Evolutionary conservation across 2,888 invertebrate species (phyloP).

Genomic region (Celastrina argiolus): DNA sequence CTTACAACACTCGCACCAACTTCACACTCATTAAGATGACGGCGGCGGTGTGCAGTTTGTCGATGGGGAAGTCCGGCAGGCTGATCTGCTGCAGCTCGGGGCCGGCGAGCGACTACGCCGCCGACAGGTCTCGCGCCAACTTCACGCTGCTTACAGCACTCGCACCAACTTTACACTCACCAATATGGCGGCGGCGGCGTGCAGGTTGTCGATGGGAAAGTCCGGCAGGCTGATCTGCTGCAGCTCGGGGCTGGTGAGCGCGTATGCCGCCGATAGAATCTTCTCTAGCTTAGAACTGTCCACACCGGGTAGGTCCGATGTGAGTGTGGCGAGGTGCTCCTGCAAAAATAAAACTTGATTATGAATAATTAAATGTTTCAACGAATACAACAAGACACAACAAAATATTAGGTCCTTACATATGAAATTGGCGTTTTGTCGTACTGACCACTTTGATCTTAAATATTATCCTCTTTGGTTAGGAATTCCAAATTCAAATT

Average conservation of each 20-base stretch:
- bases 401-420: no score
- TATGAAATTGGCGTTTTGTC: no score
- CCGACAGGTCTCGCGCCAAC: no score
- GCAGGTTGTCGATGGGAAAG: conserved; percentile 91
- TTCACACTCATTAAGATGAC: conserved; percentile 79
- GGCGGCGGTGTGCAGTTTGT: conserved; percentile 83
- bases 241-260: conserved; percentile 87
- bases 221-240: conserved; percentile 87
- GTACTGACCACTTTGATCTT: no score
- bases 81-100: conserved; percentile 46
- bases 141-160: no score
- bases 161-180: conserved; percentile 57
- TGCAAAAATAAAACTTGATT: no score
- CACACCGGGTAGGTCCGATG: conserved; percentile 61
- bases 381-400: no score
- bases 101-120: no score
- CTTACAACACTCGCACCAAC: no score
- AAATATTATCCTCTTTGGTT: no score
- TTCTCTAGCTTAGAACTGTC: conserved; percentile 75
- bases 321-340: conserved; percentile 73
- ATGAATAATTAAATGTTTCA: no score
- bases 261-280: conserved; percentile 87
- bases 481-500: no score
- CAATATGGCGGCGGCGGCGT: conserved; percentile 81
- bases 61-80: conserved; percentile 94